Evolutionary conservation across 1,140 invertebrate species (phyloP), one percentile per base, ranked within the genome.

Genomic region (Drosophila setifemur): DNA sequence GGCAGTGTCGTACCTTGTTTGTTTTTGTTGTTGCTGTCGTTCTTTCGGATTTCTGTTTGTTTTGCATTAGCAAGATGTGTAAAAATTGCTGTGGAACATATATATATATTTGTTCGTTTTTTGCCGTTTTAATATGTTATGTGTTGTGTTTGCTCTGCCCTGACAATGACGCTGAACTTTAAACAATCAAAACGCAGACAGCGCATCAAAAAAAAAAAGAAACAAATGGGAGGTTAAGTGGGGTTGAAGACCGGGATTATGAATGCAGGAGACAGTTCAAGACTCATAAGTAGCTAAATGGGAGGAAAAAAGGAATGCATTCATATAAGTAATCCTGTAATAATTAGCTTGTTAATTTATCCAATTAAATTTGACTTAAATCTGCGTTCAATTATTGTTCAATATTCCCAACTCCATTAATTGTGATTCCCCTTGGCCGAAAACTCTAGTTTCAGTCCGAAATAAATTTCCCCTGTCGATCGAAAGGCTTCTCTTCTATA

Each of bases 21-120:
- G 25, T 45, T 16, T 23, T 25, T 25, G n/a, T n/a, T 25, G 37
- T 44, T 45, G 45, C 19, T 7, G 16, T 16, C 49, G 31, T 37
- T 71, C 47, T 37, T 16, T 37, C 33, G 4, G 2, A 14, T 33
- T 33, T 49, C 35, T 69, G 55, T 64, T 72, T 74, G 60, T 48
- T 78, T 76, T 76, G 39, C 52, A 63, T 64, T 71, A 53, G 43
- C 66, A 42, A 43, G 42, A 48, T 57, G 48, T 55, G 23, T 47
- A 49, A 28, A 67, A 67, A 45, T 25, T 31, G 50, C 25, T 23
- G 43, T 57, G 60, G 18, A 68, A 77, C 43, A 45, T 23, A 2
- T 4, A 33, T 33, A n/a, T 31, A 6, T 35, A 47, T 43, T 49
- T 55, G 29, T n/a, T 45, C 23, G 14, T 29, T 28, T 25, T 58